Conservation (phyloP, 2,888 invertebrate species). For the Campoletis raptor region DNA sequence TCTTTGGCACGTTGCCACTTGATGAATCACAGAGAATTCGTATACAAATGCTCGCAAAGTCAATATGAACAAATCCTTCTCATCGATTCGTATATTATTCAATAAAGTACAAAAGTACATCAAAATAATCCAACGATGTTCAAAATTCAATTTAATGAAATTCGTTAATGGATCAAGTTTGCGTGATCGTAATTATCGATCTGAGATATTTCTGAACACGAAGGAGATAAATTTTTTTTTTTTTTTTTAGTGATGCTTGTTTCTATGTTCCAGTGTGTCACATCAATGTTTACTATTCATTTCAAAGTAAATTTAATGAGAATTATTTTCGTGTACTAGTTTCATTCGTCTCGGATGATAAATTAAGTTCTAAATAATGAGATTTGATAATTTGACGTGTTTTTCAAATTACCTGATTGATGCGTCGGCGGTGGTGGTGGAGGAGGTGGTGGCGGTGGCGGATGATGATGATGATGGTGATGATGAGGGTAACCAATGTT, state of each 20-base stretch:
- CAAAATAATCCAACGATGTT: neutral
- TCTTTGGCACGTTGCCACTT: constrained; percentile 28
- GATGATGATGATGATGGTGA: constrained; percentile 80
- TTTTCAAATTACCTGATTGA: constrained; percentile 75
- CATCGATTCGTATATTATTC: neutral
- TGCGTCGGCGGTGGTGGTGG: constrained; percentile 72
- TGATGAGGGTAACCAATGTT: constrained; percentile 80
- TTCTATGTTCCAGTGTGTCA: neutral
- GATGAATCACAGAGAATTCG: constrained; percentile 36
- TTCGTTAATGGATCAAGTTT: no score
- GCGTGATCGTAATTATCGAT: neutral
- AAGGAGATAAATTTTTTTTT: no score
- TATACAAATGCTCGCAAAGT: constrained; percentile 7
- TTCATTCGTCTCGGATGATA: neutral
- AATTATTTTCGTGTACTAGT: neutral
- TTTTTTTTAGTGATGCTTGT: no score
- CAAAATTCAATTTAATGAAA: neutral
- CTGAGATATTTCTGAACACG: neutral
- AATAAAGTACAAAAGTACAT: neutral
- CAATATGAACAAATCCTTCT: constrained; percentile 29
- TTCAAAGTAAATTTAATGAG: neutral
- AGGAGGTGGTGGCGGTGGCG: constrained; percentile 72
- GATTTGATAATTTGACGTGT: neutral
- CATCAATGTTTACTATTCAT: neutral
- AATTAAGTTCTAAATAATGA: neutral